phyloP scores from a whole-genome alignment of 2,113 vertebrate species.

The Callospermophilus lateralis region DNA sequence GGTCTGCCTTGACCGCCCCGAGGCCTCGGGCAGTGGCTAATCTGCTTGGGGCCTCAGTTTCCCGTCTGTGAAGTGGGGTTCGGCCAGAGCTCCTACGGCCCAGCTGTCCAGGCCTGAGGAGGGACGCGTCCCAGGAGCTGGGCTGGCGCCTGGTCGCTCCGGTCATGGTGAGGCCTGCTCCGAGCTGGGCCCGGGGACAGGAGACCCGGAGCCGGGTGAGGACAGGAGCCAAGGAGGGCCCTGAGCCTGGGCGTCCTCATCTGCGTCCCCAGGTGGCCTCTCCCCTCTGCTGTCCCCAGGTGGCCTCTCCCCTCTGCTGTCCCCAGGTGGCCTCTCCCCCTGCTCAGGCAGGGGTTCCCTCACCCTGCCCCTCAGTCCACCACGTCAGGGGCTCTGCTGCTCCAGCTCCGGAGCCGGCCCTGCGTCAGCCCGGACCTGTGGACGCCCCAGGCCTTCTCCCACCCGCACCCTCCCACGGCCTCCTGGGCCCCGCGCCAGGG shows the following conservation, averaged over 20 bases:
- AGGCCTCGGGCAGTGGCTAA: background rate
- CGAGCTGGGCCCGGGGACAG: background rate
- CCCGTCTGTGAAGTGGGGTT: background rate
- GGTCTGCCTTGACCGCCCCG: background rate
- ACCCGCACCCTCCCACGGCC: background rate
- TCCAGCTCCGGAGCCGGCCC: rapidly evolving
- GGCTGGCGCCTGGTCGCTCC: rapidly evolving
- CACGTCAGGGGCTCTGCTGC: background rate
- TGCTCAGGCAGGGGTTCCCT: rapidly evolving
- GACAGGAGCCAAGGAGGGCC: background rate
- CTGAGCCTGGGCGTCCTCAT: background rate
- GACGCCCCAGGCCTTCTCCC: background rate
- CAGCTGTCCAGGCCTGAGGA: background rate
- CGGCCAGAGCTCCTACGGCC: rapidly evolving
- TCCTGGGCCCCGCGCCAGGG: background rate
- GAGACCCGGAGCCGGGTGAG: rapidly evolving
- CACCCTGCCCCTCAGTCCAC: no score
- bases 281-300: background rate
- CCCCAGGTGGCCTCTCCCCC: background rate
- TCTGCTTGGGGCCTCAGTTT: rapidly evolving
- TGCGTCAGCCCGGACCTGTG: rapidly evolving
- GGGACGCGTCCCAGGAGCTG: rapidly evolving
- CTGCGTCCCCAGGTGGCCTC: background rate
- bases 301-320: background rate
- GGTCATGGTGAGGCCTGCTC: background rate